Conservation (phyloP, 2,888 invertebrate species). For the Enchytraeus crypticus region DNA sequence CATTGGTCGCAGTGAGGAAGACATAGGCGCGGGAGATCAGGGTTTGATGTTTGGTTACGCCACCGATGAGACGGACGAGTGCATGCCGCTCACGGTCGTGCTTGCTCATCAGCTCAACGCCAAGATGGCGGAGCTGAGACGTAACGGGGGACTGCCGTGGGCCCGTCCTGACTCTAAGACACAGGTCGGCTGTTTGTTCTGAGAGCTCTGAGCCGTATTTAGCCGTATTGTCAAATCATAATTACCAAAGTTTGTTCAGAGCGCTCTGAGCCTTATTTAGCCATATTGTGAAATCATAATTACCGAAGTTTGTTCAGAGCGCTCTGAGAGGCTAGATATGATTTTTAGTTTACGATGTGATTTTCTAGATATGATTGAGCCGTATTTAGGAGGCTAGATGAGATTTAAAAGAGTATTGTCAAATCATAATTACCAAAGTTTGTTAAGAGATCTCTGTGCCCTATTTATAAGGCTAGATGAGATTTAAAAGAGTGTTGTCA, state of each 20-base stretch:
- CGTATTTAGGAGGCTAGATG: too few species aligned
- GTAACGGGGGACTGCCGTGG: conserved; percentile 44
- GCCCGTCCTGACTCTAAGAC: conserved; percentile 49
- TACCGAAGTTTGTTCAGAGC: not conserved
- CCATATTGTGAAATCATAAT: not conserved
- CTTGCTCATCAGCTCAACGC: conserved; percentile 42
- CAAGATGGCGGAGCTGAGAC: conserved; percentile 44
- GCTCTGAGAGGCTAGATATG: too few species aligned
- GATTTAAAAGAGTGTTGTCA: too few species aligned
- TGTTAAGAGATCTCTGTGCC: too few species aligned
- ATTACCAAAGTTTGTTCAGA: not conserved
- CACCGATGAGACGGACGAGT: conserved; percentile 50
- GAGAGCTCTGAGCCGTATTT: not conserved
- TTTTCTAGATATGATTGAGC: too few species aligned
- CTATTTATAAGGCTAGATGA: too few species aligned
- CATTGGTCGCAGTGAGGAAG: conserved; percentile 46
- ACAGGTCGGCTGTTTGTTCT: conserved; percentile 35
- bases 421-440: too few species aligned
- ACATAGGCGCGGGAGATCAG: conserved; percentile 49
- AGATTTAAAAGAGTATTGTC: too few species aligned
- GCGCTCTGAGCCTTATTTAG: not conserved
- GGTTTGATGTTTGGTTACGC: conserved; percentile 50
- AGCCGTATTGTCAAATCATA: not conserved
- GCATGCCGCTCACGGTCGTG: conserved; percentile 45
- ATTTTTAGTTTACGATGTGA: too few species aligned